phyloP scores from a whole-genome alignment of 2,888 invertebrate genomes.

The Diloba caeruleocephala region DNA sequence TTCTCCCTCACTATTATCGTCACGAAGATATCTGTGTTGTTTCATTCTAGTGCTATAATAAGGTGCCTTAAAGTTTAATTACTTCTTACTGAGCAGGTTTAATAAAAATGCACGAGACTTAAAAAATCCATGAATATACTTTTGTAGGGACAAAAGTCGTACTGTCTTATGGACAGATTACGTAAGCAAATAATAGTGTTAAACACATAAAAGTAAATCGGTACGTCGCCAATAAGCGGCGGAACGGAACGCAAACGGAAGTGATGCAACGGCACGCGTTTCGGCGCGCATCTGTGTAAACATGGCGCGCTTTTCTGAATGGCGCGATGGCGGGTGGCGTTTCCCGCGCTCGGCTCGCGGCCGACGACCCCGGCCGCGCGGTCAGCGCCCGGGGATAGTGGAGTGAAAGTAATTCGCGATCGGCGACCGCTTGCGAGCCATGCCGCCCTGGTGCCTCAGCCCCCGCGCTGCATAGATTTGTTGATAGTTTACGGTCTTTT shows the following conservation, averaged over 20 bases:
- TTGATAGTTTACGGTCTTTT: conserved; percentile 48
- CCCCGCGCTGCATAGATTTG: conserved; percentile 46
- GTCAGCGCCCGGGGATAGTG: conserved; percentile 86
- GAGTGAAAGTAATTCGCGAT: conserved; percentile 89
- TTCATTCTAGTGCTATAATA: conserved; percentile 20
- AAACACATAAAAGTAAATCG: conserved; percentile 73
- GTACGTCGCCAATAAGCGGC: conserved; percentile 76
- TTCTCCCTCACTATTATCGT: conserved; percentile 39
- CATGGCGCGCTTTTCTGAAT: conserved; percentile 87
- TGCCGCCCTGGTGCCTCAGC: conserved; percentile 78
- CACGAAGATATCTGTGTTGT: conserved; percentile 31
- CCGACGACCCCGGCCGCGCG: conserved; percentile 83
- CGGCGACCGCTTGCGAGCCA: conserved; percentile 80
- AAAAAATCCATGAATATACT: conserved; percentile 10
- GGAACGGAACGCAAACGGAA: conserved; percentile 86
- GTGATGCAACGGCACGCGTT: conserved; percentile 87
- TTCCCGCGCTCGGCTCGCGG: conserved; percentile 82
- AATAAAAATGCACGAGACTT: background rate
- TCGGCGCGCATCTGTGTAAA: conserved; percentile 89
- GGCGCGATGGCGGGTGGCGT: conserved; percentile 78
- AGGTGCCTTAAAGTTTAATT: background rate
- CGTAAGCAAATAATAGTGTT: conserved; percentile 57
- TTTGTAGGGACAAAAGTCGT: background rate
- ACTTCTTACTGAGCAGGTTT: no score
- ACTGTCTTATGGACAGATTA: conserved; percentile 32